Conservation (phyloP, 2,797 vertebrate species). For the Spinus pinus region DNA sequence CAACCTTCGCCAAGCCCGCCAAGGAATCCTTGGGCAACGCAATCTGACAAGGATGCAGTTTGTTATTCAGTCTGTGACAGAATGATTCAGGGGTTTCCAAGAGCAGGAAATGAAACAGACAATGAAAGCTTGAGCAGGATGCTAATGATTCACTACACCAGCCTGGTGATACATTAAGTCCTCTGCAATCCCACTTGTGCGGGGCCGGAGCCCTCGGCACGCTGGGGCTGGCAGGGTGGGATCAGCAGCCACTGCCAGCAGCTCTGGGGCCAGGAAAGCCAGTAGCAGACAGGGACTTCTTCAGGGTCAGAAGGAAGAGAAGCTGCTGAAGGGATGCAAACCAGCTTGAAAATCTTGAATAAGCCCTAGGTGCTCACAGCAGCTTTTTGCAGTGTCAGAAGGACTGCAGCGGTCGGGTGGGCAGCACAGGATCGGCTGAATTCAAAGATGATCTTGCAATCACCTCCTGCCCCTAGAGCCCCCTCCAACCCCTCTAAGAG, state of each 20-base stretch:
- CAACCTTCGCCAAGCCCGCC: background rate
- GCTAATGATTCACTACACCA: conserved; percentile 69
- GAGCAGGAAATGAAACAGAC: conserved; percentile 69
- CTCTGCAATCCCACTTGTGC: conserved; percentile 5
- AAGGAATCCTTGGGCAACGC: conserved; percentile 43
- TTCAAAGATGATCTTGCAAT: background rate
- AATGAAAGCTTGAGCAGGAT: conserved; percentile 67
- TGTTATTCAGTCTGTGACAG: conserved; percentile 57
- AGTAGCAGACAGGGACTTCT: background rate
- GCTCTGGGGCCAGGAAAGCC: background rate
- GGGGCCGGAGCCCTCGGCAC: background rate
- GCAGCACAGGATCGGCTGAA: background rate
- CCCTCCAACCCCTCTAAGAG: background rate
- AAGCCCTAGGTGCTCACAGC: background rate
- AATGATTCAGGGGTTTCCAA: conserved; percentile 65
- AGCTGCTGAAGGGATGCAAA: background rate
- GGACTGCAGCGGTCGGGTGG: background rate
- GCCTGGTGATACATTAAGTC: conserved; percentile 55
- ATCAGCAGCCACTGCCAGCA: background rate
- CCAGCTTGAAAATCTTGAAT: background rate
- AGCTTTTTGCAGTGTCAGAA: background rate
- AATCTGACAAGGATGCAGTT: conserved; percentile 45
- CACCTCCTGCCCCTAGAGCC: background rate
- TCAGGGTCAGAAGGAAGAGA: conserved; percentile 31
- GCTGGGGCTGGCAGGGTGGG: conserved; percentile 25